Evolutionary conservation across 2,113 vertebrate species (phyloP).

Genomic region (Microcebus ravelobensis): DNA sequence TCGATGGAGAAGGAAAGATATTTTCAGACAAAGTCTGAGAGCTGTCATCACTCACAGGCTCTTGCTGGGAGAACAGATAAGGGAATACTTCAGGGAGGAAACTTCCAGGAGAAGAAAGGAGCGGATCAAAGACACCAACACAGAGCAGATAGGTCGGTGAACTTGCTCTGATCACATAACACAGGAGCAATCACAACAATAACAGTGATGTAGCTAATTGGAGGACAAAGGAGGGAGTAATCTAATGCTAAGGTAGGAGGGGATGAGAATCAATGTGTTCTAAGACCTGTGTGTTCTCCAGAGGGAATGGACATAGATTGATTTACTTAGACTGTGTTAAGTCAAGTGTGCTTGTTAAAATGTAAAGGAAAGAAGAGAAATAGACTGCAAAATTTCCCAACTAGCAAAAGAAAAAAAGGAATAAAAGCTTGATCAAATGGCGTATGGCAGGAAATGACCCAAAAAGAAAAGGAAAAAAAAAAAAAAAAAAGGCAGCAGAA

Average conservation of each 20-base stretch:
- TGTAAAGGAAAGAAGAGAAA: neutral
- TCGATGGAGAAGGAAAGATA: neutral
- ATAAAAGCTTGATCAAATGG: neutral
- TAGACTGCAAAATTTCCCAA: slow-evolving; percentile 4
- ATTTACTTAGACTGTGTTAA: neutral
- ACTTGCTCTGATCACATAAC: neutral
- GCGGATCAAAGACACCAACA: neutral
- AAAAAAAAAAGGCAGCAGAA: neutral
- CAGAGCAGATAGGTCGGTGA: neutral
- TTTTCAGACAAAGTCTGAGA: neutral
- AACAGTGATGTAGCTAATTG: neutral
- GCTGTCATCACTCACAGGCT: neutral
- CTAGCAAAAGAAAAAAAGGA: neutral
- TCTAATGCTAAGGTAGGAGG: neutral
- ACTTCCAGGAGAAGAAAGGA: neutral
- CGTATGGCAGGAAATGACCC: neutral
- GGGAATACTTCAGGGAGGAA: neutral
- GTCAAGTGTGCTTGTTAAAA: neutral
- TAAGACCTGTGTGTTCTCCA: neutral
- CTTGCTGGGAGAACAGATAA: neutral
- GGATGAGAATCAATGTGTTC: neutral
- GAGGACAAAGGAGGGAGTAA: neutral
- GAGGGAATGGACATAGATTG: neutral
- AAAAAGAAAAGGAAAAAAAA: neutral
- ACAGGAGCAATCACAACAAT: rapidly evolving